These are phyloP conservation scores for Chrysoperla carnea DNA, from an alignment of 1,140 invertebrate species.

Conservation along the genomic window DNA sequence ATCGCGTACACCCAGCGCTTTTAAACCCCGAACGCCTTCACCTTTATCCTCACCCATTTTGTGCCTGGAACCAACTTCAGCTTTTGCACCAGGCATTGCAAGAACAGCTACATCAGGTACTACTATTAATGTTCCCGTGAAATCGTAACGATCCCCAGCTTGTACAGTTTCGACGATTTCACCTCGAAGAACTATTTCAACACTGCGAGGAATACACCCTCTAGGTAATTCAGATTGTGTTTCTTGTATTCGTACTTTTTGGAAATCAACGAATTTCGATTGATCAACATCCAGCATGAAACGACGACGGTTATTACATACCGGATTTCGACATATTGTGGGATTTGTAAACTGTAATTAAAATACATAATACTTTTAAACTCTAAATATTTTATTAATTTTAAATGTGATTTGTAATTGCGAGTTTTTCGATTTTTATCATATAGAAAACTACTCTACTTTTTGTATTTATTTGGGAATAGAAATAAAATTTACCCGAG, in stretches of 20 bases:
- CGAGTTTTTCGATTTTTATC: too few relatives aligned
- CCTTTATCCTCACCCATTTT: constrained; percentile 48
- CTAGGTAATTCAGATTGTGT: constrained; percentile 92
- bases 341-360: constrained; percentile 68
- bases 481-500: too few relatives aligned
- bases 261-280: constrained; percentile 94
- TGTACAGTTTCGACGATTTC: constrained; percentile 95
- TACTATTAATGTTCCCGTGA: constrained; percentile 92
- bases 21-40: constrained; percentile 78
- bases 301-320: constrained; percentile 77
- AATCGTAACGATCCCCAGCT: constrained; percentile 77
- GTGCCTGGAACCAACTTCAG: constrained; percentile 62
- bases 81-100: constrained; percentile 67
- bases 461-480: too few relatives aligned
- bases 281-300: constrained; percentile 89
- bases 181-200: constrained; percentile 91
- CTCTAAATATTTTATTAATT: neutral
- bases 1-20: constrained; percentile 88
- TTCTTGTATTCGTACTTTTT: constrained; percentile 97
- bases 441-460: too few relatives aligned
- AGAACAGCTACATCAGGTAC: constrained; percentile 88
- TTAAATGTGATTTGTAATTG: too few relatives aligned
- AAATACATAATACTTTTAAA: constrained; percentile 3
- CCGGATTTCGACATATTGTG: constrained; percentile 87
- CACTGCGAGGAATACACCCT: constrained; percentile 89